Base-by-base conservation (phyloP, 2,113 vertebrate species). In the Canis aureus region DNA sequence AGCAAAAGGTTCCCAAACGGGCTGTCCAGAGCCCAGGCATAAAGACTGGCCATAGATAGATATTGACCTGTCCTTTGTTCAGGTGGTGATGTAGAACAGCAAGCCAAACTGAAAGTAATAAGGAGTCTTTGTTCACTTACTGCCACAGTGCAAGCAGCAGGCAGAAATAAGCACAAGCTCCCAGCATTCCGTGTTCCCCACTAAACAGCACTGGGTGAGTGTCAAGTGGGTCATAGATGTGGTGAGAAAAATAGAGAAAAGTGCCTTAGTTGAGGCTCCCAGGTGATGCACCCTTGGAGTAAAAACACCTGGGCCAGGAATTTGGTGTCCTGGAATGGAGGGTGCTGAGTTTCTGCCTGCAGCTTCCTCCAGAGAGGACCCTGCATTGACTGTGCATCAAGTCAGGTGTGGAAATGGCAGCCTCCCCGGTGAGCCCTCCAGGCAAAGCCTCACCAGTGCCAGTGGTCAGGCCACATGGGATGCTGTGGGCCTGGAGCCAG, bases 401-500 rank as follows among this genome's bases (percentile, higher is more conserved):
- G 10, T 23, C 91, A 1, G 1, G 19, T 43, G 15, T 23, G 12
- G 20, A 9, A 1, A 76, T 17, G 16, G 60, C 13, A 5, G 15
- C 25, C 8, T 27, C 8, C 20, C 32, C 15, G 4, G 0, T 3
- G 23, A 38, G 38, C 32, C 19, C 53, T 4, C 43, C 0, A 16
- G 35, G 9, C 38, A 51, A 57, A 81, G 67, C 79, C 38, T 57
- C 8, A 1, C 53, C 9, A 0, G 53, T 19, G 43, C 8, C 32
- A 32, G 3, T 19, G 38, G 32, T 51, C 0, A 0, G 6, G 43
- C 27, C n/a, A 15, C 23, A 7, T 5, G 55, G 57, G 62, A 8
- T 66, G 15, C 23, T 5, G 19, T 53, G 49, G 23, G 35, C 8
- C 55, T 35, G 22, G 38, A 91, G 11, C 27, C n/a, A 73, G 35